phyloP scores from a whole-genome alignment of 2,113 vertebrate species.

The Stegastes partitus region DNA sequence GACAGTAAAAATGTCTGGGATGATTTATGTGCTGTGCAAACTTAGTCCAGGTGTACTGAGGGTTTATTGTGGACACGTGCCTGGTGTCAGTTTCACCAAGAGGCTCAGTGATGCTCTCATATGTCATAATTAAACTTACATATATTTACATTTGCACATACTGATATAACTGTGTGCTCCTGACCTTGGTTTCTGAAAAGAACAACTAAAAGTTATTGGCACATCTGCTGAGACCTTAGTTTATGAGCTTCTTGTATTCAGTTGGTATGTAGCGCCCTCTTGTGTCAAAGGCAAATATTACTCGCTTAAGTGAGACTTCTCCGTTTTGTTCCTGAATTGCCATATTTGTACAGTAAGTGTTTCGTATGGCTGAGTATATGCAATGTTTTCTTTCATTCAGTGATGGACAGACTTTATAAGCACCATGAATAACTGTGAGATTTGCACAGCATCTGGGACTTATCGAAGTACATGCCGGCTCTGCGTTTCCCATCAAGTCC shows the following conservation, averaged over 20 bases:
- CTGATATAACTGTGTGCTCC: neutral
- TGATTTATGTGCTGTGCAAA: constrained; percentile 61
- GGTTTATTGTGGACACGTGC: constrained; percentile 27
- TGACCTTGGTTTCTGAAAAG: constrained; percentile 12
- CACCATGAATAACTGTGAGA: constrained; percentile 37
- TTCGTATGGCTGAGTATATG: neutral
- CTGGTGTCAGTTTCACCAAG: constrained; percentile 29
- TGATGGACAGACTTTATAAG: constrained; percentile 9
- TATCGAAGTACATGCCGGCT: constrained; percentile 23
- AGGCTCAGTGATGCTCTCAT: neutral
- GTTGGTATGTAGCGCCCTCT: constrained; percentile 68
- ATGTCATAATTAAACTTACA: constrained; percentile 18
- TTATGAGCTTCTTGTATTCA: constrained; percentile 1
- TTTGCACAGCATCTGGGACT: constrained; percentile 44
- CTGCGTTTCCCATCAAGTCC: constrained; percentile 31
- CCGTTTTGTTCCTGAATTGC: neutral
- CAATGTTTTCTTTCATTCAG: neutral
- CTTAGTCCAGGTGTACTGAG: constrained; percentile 56
- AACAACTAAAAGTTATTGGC: neutral
- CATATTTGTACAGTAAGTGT: constrained; percentile 9
- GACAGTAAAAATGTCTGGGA: constrained; percentile 66
- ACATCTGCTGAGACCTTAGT: neutral
- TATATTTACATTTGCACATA: constrained; percentile 24
- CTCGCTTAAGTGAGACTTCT: neutral
- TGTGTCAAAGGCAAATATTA: constrained; percentile 39